Percentiles rank a stretch among this genome's conserved stretches.
Evolutionary conservation across 2,113 vertebrate species (phyloP).

Genomic region (Xyliphius kryptos): DNA sequence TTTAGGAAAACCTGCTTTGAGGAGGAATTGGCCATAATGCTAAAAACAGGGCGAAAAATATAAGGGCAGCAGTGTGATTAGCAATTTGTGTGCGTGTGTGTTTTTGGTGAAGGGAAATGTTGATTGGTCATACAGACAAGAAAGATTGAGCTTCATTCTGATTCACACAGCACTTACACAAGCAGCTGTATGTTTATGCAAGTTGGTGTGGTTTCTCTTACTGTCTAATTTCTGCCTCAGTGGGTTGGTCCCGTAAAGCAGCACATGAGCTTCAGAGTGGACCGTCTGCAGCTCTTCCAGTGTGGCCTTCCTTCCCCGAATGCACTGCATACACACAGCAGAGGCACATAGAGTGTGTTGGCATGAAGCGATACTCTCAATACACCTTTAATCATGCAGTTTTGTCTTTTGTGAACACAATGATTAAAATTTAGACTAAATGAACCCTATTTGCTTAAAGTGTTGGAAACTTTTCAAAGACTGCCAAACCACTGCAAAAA

Average conservation of each 20-base stretch:
- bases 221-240: conserved; percentile 94
- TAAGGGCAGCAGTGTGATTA: conserved; percentile 1
- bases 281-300: conserved; percentile 91
- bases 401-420: no score
- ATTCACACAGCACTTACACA: neutral
- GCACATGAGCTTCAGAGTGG: conserved; percentile 85
- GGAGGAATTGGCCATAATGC: neutral
- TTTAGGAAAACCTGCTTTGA: conserved; percentile 24
- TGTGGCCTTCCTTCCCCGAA: conserved; percentile 91
- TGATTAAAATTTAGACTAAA: no score
- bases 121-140: neutral
- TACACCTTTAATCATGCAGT: no score
- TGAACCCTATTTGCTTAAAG: no score
- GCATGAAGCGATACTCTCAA: neutral
- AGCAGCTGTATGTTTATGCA: conserved; percentile 14
- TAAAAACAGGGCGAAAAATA: conserved; percentile 8
- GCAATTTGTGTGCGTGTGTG: conserved; percentile 1
- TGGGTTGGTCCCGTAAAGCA: conserved; percentile 95
- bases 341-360: neutral
- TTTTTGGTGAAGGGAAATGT: neutral
- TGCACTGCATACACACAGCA: conserved; percentile 63
- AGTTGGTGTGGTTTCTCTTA: conserved; percentile 57
- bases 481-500: no score
- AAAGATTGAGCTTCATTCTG: neutral
- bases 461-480: no score